phyloP scores from a whole-genome alignment of 2,113 vertebrate species.

The Nyctibius bracteatus region DNA sequence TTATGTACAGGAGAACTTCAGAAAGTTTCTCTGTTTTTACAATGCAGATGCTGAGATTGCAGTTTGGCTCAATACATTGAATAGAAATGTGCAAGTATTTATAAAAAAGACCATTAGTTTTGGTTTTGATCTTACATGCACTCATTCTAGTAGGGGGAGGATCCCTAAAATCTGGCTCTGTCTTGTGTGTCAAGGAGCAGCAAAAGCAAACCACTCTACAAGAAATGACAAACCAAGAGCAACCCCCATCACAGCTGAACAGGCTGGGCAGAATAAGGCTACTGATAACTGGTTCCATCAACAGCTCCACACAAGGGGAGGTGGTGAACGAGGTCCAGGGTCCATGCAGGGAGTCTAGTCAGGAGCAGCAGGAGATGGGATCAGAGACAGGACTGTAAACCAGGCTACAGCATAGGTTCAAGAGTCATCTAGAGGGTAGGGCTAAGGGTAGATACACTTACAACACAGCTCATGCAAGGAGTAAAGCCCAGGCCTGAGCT shows the following conservation, averaged over 20 bases:
- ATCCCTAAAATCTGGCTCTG: not conserved
- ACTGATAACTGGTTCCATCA: not conserved
- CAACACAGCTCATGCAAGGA: not conserved
- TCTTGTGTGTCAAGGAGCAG: not conserved
- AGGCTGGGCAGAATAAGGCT: not conserved
- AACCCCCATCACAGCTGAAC: not conserved
- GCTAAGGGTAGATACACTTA: not conserved
- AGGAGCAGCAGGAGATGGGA: not conserved
- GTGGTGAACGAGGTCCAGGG: not conserved
- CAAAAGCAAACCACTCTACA: not conserved
- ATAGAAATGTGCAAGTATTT: not conserved
- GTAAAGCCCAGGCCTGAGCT: not conserved
- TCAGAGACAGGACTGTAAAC: not conserved
- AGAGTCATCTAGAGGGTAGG: not conserved
- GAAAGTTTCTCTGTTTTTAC: not conserved
- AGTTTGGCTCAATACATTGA: not conserved
- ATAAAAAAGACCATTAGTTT: not conserved
- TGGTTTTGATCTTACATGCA: not conserved
- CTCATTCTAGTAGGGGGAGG: not conserved
- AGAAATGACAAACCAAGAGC: not conserved
- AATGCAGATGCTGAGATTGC: not conserved
- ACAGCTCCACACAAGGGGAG: fast-evolving
- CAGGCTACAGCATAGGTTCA: not conserved
- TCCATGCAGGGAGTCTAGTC: not conserved
- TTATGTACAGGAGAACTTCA: not conserved